Evolutionary conservation across 1,140 invertebrate genomes (phyloP), one percentile per base, ranked within the genome.

Genomic region (Ceratosolen solmsi): DNA sequence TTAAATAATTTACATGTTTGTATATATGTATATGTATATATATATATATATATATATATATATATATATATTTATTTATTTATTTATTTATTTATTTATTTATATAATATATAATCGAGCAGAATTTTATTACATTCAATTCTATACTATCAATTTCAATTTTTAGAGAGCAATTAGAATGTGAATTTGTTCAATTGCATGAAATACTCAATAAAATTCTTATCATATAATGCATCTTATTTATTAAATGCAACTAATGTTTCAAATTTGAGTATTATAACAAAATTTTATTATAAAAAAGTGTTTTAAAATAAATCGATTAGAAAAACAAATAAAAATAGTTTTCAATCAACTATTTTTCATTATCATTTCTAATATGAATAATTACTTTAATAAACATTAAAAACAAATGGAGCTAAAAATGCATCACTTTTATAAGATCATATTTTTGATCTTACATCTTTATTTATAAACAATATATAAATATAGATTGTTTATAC

Each of bases 401-500:
- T 54, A 2, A 9, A 58, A 15, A 41, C 9, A 60, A 74, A 75
- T 27, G 54, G 4, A 60, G 27, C 9, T 41, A 75, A 36, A 75
- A 75, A 75, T 60, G 73, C 54, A 75, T 36, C 30, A 8, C 4
- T 75, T 60, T 60, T 3, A 25, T 73, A 27, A n/a, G 38, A 72
- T 36, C 22, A 15, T 49, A 25, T 46, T 46, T 20, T 15, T 49
- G 38, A 46, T 2, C 38, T 30, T 20, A 71, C 36, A 56, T 36
- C 9, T 30, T 56, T 3, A 73, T 73, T 54, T 33, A 36, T 22
- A 68, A 51, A 27, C 17, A 49, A n/a, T 63, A 38, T 58, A 63
- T 77, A 46, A 75, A 65, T 41, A 49, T 77, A 38, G 0, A 68
- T 38, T 68, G 38, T 72, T 72, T 30, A 73, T 73, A 74, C 7